Evolutionary conservation across 2,888 invertebrate species (phyloP).

Genomic region (Chouioia cunea): DNA sequence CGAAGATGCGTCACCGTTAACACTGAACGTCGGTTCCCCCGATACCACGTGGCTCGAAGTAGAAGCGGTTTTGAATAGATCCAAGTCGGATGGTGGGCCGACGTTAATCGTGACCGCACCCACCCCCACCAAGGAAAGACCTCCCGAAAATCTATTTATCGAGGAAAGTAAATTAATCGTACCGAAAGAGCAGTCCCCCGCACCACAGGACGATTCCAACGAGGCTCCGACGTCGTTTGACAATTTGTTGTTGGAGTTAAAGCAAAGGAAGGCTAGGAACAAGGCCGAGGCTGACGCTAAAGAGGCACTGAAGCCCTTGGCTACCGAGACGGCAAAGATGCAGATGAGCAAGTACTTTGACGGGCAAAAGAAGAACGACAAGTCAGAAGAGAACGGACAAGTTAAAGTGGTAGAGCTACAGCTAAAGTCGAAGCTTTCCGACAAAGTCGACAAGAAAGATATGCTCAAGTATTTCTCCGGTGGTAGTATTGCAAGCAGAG

Average conservation of each 20-base stretch:
- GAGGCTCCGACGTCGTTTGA: slow-evolving; percentile 55
- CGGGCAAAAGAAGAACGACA: slow-evolving; percentile 28
- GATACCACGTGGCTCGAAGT: slow-evolving; percentile 36
- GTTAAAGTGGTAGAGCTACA: slow-evolving; percentile 53
- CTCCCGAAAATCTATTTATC: slow-evolving; percentile 45
- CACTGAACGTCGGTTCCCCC: slow-evolving; percentile 9
- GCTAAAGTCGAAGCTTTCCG: slow-evolving; percentile 59
- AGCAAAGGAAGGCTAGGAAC: slow-evolving; percentile 59
- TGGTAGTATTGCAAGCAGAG: slow-evolving; percentile 24
- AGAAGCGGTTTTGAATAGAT: slow-evolving; percentile 21
- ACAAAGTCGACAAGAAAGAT: slow-evolving; percentile 60
- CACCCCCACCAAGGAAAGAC: slow-evolving; percentile 58
- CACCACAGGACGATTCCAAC: slow-evolving; percentile 8
- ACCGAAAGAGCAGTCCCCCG: slow-evolving; percentile 48
- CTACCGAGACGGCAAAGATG: slow-evolving; percentile 59
- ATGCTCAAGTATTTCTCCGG: slow-evolving; percentile 60
- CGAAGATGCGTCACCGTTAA: slow-evolving; percentile 13
- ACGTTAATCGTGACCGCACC: slow-evolving; percentile 58
- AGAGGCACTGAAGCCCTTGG: slow-evolving; percentile 57
- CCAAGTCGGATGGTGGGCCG: slow-evolving; percentile 8
- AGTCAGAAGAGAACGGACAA: slow-evolving; percentile 25
- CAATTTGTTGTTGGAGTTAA: slow-evolving; percentile 59
- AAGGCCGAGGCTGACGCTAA: slow-evolving; percentile 52
- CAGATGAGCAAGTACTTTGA: slow-evolving; percentile 63
- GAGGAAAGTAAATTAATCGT: slow-evolving; percentile 51